A percentile compares a stretch with the other conserved stretches of the same genome.
Evolutionary conservation across 2,888 invertebrate genomes (phyloP).

Genomic region (Dendrolimus pini): DNA sequence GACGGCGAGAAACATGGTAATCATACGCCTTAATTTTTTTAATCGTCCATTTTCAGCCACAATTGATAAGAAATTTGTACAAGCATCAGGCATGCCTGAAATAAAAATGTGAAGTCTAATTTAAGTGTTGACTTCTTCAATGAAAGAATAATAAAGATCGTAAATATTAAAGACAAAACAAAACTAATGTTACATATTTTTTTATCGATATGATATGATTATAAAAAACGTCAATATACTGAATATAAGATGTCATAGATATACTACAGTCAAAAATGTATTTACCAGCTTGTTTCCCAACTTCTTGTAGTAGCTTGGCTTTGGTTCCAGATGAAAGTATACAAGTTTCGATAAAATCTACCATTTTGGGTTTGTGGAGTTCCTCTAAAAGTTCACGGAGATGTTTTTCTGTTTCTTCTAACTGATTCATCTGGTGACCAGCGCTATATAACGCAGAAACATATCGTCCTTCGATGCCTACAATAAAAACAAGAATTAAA

Average conservation of each 20-base stretch:
- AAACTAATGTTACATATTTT: neutral
- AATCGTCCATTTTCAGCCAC: slow-evolving; percentile 60
- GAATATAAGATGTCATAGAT: no score
- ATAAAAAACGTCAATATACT: no score
- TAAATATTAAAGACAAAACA: no score
- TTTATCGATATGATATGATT: neutral
- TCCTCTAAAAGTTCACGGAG: slow-evolving; percentile 31
- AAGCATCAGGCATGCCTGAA: slow-evolving; percentile 46
- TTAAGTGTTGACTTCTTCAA: no score
- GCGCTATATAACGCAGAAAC: slow-evolving; percentile 55
- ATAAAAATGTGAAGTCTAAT: slow-evolving; percentile 1
- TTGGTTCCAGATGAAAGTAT: slow-evolving; percentile 40
- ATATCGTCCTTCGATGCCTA: slow-evolving; percentile 56
- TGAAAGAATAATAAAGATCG: no score
- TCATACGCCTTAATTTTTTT: slow-evolving; percentile 44
- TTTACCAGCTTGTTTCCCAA: slow-evolving; percentile 37
- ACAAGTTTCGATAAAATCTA: slow-evolving; percentile 51
- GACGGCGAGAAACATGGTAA: slow-evolving; percentile 40
- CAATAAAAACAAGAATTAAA: neutral
- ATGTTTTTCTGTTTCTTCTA: slow-evolving; percentile 44
- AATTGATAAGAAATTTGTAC: slow-evolving; percentile 41
- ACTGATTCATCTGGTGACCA: slow-evolving; percentile 36
- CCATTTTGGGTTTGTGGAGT: slow-evolving; percentile 38
- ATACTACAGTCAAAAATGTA: no score
- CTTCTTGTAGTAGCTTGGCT: slow-evolving; percentile 36